These are phyloP conservation scores for Rallus limicola DNA, from an alignment of 2,113 vertebrate genomes.

Conservation along the genomic window DNA sequence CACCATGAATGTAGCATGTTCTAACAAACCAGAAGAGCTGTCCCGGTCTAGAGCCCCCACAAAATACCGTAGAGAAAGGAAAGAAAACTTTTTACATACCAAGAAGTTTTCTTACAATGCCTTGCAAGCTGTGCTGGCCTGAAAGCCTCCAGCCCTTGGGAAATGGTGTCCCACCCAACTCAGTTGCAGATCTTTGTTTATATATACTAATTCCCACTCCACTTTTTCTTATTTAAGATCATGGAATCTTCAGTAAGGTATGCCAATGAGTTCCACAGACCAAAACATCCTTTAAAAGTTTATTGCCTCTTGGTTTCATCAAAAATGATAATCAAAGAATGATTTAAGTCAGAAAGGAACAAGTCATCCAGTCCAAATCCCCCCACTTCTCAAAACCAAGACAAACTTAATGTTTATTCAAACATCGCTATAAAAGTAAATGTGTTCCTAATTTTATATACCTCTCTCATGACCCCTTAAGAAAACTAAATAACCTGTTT, in stretches of 20 bases:
- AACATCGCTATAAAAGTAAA: background rate
- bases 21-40: background rate
- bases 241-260: background rate
- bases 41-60: background rate
- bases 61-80: background rate
- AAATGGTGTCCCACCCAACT: background rate
- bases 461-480: background rate
- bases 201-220: background rate
- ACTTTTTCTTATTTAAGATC: background rate
- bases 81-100: background rate
- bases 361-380: background rate
- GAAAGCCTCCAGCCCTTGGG: background rate
- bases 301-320: background rate
- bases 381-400: background rate
- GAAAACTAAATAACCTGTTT: background rate
- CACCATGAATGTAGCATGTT: accelerated
- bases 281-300: background rate
- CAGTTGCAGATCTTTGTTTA: background rate
- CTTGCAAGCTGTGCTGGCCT: background rate
- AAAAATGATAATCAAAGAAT: background rate
- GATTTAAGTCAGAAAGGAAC: background rate
- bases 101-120: background rate
- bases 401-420: background rate
- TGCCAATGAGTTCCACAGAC: background rate
- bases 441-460: background rate